Conservation (phyloP, 1,140 invertebrate species). For the Anadara kagoshimensis region DNA sequence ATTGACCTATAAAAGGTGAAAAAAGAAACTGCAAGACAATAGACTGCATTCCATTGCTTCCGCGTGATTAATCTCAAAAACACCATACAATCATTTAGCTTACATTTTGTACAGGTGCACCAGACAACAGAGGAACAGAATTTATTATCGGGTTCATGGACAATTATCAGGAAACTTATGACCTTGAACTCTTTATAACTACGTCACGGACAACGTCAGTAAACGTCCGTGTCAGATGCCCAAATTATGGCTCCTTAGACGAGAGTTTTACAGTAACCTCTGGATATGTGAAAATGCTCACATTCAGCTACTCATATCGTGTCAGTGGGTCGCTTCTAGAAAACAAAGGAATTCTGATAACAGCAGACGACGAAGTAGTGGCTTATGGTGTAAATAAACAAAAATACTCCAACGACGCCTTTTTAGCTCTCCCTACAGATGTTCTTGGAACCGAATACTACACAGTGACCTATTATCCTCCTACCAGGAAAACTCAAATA, state of each 20-base stretch:
- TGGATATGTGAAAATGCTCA: conserved; percentile 33
- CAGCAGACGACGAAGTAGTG: conserved; percentile 49
- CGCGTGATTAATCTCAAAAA: no score
- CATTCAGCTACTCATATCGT: conserved; percentile 19
- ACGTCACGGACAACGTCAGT: conserved; percentile 45
- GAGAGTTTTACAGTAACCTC: conserved; percentile 24
- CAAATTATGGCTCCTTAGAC: conserved; percentile 25
- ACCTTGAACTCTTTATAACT: conserved; percentile 50
- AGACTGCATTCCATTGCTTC: no score
- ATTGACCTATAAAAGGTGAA: no score
- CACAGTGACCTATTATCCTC: conserved; percentile 48
- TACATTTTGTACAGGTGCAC: conserved; percentile 15
- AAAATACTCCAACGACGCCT: conserved; percentile 57
- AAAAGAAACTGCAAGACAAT: no score
- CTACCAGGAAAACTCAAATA: conserved; percentile 30
- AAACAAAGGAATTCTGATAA: conserved; percentile 42
- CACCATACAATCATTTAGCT: no score
- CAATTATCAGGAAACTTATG: conserved; percentile 4
- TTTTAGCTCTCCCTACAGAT: conserved; percentile 55
- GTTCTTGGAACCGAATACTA: conserved; percentile 59
- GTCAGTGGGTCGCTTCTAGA: conserved; percentile 12
- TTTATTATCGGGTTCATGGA: conserved; percentile 41
- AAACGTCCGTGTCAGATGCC: conserved; percentile 45
- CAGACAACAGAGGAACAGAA: conserved; percentile 37
- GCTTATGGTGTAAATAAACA: conserved; percentile 60